These are phyloP conservation scores for Burhinus oedicnemus DNA, from an alignment of 2,113 vertebrate species.

Conservation along the genomic window DNA sequence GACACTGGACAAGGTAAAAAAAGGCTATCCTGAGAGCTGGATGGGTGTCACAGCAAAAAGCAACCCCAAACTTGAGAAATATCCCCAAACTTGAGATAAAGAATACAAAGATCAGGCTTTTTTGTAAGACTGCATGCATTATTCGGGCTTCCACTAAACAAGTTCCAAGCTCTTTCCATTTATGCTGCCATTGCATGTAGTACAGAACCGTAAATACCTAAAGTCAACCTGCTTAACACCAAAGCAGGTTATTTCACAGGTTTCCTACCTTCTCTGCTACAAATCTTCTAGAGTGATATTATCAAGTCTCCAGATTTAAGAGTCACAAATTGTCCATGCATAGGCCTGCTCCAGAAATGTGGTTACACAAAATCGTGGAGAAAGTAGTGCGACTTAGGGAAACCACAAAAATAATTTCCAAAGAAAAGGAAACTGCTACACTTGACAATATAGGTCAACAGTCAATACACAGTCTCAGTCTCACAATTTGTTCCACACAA, in stretches of 20 bases:
- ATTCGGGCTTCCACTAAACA: background rate
- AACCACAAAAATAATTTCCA: background rate
- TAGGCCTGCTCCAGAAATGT: background rate
- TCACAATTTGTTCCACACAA: background rate
- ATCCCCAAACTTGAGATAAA: background rate
- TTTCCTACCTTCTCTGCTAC: background rate
- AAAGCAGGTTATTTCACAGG: background rate
- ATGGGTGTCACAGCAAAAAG: background rate
- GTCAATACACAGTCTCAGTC: background rate
- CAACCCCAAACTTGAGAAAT: background rate
- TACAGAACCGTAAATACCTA: background rate
- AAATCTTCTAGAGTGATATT: background rate
- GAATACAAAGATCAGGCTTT: background rate
- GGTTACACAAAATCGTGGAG: background rate
- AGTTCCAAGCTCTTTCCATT: background rate
- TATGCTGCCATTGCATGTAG: background rate
- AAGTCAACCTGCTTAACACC: background rate
- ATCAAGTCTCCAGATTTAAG: background rate
- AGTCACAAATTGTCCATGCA: background rate
- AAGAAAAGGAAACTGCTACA: conserved; percentile 8
- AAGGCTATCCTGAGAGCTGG: background rate
- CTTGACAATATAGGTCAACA: background rate
- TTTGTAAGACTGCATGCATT: background rate
- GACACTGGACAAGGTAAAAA: background rate
- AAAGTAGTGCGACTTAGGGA: background rate